A percentile compares a stretch with the other conserved stretches of the same genome.
These are phyloP conservation scores for Chloroceryle amazona DNA, from an alignment of 2,797 vertebrate genomes.

Conservation along the genomic window DNA sequence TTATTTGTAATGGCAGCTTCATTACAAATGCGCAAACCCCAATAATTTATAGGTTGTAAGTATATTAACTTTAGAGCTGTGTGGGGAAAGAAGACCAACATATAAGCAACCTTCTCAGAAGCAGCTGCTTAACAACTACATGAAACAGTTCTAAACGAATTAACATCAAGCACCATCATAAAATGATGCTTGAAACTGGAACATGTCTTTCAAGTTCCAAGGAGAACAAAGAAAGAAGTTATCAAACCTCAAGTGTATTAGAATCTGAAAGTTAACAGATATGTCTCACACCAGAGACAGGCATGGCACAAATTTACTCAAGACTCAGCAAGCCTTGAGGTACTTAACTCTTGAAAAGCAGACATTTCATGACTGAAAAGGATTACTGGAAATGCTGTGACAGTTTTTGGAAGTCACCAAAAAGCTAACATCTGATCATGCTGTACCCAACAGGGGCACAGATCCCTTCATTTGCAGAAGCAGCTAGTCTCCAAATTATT, in stretches of 20 bases:
- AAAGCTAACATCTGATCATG: not conserved
- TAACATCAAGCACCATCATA: not conserved
- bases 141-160: not conserved
- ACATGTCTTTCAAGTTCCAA: not conserved
- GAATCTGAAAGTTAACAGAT: not conserved
- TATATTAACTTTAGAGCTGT: not conserved
- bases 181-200: rapidly evolving
- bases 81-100: not conserved
- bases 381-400: not conserved
- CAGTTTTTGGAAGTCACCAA: not conserved
- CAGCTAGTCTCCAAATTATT: not conserved
- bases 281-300: not conserved
- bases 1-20: not conserved
- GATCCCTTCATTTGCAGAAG: rapidly evolving
- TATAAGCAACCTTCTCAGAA: not conserved
- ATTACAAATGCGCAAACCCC: not conserved
- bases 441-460: rapidly evolving
- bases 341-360: not conserved
- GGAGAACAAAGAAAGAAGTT: not conserved
- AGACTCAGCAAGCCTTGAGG: not conserved
- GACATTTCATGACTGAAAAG: not conserved
- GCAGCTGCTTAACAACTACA: not conserved
- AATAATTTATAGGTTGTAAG: not conserved
- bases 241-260: not conserved
- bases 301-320: not conserved